phyloP scores from a whole-genome alignment of 2,888 invertebrate species.

The Campoplex nolae region DNA sequence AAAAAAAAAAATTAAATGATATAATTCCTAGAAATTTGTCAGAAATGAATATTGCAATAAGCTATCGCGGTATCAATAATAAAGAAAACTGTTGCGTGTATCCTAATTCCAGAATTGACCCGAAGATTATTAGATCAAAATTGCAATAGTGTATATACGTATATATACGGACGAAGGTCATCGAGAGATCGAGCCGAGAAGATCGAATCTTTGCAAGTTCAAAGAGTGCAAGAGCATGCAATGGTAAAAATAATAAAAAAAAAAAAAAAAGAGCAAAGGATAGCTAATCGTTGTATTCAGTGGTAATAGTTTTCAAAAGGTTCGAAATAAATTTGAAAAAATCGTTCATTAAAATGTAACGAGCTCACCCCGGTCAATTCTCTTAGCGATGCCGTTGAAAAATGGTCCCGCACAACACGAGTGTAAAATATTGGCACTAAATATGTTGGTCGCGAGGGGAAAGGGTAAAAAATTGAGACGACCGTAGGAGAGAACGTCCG shows the following conservation, averaged over 20 bases:
- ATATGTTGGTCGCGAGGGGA: background rate
- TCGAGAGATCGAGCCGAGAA: conserved; percentile 43
- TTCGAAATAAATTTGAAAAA: background rate
- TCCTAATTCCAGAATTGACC: background rate
- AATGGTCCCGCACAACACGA: background rate
- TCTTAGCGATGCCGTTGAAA: background rate
- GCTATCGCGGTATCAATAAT: background rate
- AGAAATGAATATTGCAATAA: background rate
- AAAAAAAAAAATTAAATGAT: background rate
- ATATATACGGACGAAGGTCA: conserved; percentile 39
- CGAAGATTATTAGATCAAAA: conserved; percentile 38
- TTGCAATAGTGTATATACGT: conserved; percentile 6
- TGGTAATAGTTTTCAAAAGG: background rate
- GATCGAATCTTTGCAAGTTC: conserved; percentile 15
- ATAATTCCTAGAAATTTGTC: background rate
- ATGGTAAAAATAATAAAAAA: background rate
- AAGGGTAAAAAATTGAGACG: background rate
- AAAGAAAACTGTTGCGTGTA: conserved; percentile 22
- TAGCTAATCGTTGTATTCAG: background rate
- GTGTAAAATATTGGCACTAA: conserved; percentile 4
- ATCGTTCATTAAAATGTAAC: background rate
- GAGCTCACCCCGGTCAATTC: background rate
- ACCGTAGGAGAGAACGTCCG: conserved; percentile 9
- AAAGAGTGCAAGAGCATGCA: background rate
- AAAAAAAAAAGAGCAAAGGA: background rate